Base-by-base conservation (phyloP, 1,140 invertebrate species). In the Drosophila parabipectinata region DNA sequence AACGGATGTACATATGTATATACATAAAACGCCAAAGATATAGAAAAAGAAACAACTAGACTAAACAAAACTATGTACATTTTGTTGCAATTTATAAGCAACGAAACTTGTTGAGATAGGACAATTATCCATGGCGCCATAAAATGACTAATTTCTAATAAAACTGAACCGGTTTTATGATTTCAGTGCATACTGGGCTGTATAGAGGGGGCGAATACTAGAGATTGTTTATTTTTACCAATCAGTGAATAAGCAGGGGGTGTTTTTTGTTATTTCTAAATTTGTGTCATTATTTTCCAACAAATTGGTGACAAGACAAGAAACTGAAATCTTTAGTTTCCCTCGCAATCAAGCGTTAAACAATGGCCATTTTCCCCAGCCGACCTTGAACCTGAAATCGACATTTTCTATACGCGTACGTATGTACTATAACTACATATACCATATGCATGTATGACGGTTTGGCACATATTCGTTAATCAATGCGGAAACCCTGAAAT, bases 361-460 rank as follows among this genome's bases (percentile, higher is more conserved):
- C 4, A 14, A 21, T 24, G 2, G n/a, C 44, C 34, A 68, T 73
- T 75, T 64, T 60, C 47, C 47, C 55, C 15, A 12, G 5, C 6
- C 45, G 55, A 71, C 82, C 82, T 78, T 85, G 78, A 87, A 78
- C 82, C 44, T 85, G 69, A 81, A 32, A 47, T 59, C 48, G 28
- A 34, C 34, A 68, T 24, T 34, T 34, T 41, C 39, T 41, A n/a
- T 41, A n/a, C 4, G 34, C 34, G 9, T n/a, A 12, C 1, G 1
- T 5, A 10, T 34, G 32, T 34, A 34, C 34, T 10, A 37, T 37
- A 37, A 12, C 10, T 34, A 37, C 9, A 32, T 32, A 32, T 10
- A 3, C 3, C 3, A 10, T 32, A 37, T 37, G 12, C 10, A 37
- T 10, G 34, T 12, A 3, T 3, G 10, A n/a, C 34, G 12, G 34